Evolutionary conservation across 2,797 vertebrate genomes (phyloP), one percentile per base, ranked within the genome.

Genomic region (Ceyx erithaca): DNA sequence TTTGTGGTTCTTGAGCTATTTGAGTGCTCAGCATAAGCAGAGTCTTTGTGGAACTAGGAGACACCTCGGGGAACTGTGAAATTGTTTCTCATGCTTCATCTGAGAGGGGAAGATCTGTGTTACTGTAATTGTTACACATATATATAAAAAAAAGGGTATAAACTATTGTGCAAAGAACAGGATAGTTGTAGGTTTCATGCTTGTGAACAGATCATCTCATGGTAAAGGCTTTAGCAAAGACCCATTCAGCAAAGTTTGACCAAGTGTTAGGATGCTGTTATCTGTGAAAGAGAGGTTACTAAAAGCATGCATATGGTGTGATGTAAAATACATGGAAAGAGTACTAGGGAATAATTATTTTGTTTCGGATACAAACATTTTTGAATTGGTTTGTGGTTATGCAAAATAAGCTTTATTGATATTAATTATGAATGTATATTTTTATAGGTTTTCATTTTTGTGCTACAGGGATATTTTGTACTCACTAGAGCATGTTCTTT

Each of bases 321-420:
- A 8, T 25, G 18, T 25, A 33, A 78, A 81, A 54, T 12, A 87
- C 68, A 58, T 23, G 1, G 14, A 9, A 69, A 59, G 28, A 33
- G 4, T 68, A 31, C 4, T 3, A 61, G 23, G 8, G 7, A 70
- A 55, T n/a, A 57, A 41, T 7, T 43, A 40, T 12, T 69, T 62
- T 67, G 3, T n/a, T 72, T 59, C 23, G 8, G 6, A 22, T 28
- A 25, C 0, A 0, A 3, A 26, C 33, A 11, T 33, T 66, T 22
- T 84, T 43, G 1, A 76, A 54, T 40, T 79, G 6, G 3, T 18
- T 31, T 43, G 7, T 35, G 3, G 7, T 43, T 79, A 41, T 41
- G 40, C 23, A 64, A 69, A 88, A 57, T 7, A 5, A 30, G 1
- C 2, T 69, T 71, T 62, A 23, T 10, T n/a, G 10, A 4, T 58